phyloP scores from a whole-genome alignment of 2,888 invertebrate species.

The Limnephilus lunatus region DNA sequence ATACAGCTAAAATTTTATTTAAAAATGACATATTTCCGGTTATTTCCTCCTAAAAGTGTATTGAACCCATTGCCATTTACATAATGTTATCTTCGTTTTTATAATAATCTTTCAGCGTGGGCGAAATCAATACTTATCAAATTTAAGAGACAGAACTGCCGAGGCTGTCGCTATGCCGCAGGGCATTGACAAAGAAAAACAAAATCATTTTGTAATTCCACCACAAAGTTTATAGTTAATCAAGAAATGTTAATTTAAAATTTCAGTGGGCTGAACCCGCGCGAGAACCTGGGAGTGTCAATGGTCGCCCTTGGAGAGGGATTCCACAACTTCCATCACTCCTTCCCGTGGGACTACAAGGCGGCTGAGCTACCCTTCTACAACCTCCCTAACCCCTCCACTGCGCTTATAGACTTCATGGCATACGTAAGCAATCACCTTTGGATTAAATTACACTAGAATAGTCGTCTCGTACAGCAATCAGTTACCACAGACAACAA shows the following conservation, averaged over 20 bases:
- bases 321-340: slow-evolving; percentile 92
- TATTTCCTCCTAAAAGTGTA: too few species aligned
- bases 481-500: too few species aligned
- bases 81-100: too few species aligned
- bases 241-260: slow-evolving; percentile 5
- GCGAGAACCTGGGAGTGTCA: slow-evolving; percentile 72
- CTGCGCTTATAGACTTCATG: slow-evolving; percentile 84
- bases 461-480: background rate
- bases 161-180: background rate
- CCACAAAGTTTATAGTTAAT: background rate
- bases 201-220: background rate
- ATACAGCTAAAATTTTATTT: too few species aligned
- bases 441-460: background rate
- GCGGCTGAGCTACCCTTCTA: slow-evolving; percentile 82
- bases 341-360: slow-evolving; percentile 87
- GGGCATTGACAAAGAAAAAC: background rate
- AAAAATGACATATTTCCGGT: too few species aligned
- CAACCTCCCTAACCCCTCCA: slow-evolving; percentile 82
- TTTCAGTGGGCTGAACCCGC: slow-evolving; percentile 72
- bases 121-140: background rate
- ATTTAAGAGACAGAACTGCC: background rate
- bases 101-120: background rate
- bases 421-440: slow-evolving; percentile 74
- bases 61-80: too few species aligned
- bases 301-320: slow-evolving; percentile 86